Conservation (phyloP, 37 sponge, comb jelly and placozoan genomes). For the Geodia barretti region DNA sequence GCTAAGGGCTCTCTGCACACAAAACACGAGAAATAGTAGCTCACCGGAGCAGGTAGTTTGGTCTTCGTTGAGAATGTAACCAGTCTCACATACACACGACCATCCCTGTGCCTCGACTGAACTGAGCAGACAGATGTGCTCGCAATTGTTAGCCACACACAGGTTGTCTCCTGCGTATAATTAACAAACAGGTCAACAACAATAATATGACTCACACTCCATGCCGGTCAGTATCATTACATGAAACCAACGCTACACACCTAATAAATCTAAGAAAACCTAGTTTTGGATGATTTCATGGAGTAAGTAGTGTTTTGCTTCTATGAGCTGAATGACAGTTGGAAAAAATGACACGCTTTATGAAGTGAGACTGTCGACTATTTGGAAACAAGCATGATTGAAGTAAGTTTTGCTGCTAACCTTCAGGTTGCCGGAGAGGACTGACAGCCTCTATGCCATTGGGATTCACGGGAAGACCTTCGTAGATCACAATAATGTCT, state of each 20-base stretch:
- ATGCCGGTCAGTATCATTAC: too few relatives aligned
- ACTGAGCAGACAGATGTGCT: constrained; percentile 59
- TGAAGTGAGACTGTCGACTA: too few relatives aligned
- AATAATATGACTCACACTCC: too few relatives aligned
- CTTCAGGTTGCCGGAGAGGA: constrained; percentile 4
- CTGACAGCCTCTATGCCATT: constrained; percentile 40
- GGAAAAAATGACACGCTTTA: too few relatives aligned
- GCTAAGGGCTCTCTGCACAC: too few relatives aligned
- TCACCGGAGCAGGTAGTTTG: not conserved
- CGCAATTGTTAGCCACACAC: constrained; percentile 52
- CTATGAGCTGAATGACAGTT: too few relatives aligned
- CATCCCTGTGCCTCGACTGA: constrained; percentile 3
- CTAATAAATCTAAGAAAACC: not conserved
- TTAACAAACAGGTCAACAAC: not conserved
- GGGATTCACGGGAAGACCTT: constrained; percentile 4
- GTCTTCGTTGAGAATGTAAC: constrained; percentile 18
- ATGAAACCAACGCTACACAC: not conserved
- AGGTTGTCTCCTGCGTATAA: constrained; percentile 46
- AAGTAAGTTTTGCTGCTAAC: too few relatives aligned
- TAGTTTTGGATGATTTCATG: too few relatives aligned
- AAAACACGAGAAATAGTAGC: too few relatives aligned
- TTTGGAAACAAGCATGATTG: too few relatives aligned
- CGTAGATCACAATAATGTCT: not conserved
- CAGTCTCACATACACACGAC: constrained; percentile 54
- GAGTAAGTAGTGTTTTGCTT: too few relatives aligned